A percentile compares a stretch with the other conserved stretches of the same genome.
phyloP scores from a whole-genome alignment of 2,888 invertebrate genomes.

The Piscicola geometra region DNA sequence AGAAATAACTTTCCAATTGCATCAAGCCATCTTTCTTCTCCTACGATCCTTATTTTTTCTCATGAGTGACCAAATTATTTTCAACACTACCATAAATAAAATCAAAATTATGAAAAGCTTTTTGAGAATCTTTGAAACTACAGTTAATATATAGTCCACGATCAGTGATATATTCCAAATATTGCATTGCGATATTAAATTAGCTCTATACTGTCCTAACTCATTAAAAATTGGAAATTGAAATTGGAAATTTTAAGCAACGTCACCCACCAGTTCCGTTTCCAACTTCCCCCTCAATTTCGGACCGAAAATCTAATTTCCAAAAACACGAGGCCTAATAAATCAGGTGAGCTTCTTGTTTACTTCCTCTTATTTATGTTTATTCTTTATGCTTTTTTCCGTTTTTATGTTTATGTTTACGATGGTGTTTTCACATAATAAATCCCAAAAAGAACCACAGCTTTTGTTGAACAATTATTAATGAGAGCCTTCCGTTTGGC shows the following conservation, averaged over 20 bases:
- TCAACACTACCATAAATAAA: neutral
- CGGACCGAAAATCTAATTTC: constrained; percentile 15
- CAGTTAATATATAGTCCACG: too few relatives aligned
- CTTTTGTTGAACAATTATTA: neutral
- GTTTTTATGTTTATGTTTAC: neutral
- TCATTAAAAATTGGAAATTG: neutral
- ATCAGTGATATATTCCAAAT: too few relatives aligned
- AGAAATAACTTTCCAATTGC: neutral
- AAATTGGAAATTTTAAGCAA: neutral
- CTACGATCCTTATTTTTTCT: neutral
- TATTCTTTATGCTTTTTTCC: neutral
- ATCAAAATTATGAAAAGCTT: neutral
- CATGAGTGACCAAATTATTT: neutral
- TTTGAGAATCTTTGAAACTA: neutral
- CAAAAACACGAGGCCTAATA: neutral
- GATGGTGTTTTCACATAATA: neutral
- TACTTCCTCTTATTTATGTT: neutral
- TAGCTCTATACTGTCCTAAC: too few relatives aligned
- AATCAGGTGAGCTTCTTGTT: constrained; percentile 2
- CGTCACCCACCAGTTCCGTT: neutral
- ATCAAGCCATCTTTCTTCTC: neutral
- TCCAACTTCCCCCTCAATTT: neutral
- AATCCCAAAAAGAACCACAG: neutral
- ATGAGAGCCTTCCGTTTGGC: neutral
- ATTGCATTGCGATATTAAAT: too few relatives aligned